phyloP scores from a whole-genome alignment of 1,140 invertebrate genomes.

The Tetramorium parvispinum region DNA sequence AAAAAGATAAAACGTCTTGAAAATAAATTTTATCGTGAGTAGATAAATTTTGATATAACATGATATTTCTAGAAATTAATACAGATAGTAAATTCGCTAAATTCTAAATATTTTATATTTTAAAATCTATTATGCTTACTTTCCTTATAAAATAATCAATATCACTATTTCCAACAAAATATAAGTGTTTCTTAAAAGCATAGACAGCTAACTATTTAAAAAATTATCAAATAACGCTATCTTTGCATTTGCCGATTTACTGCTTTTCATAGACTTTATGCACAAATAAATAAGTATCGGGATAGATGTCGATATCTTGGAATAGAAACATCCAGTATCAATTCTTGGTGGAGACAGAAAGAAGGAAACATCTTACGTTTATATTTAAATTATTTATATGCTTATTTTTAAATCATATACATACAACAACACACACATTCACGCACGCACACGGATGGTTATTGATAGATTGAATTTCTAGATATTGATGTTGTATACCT shows the following conservation, averaged over 20 bases:
- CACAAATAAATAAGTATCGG: neutral
- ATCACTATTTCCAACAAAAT: neutral
- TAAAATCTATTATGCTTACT: neutral
- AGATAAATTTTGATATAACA: neutral
- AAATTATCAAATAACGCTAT: neutral
- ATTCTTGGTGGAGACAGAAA: neutral
- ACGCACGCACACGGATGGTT: neutral
- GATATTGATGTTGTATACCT: neutral
- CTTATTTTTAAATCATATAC: constrained; percentile 8
- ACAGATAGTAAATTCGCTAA: neutral
- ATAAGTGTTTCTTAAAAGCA: neutral
- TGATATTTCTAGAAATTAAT: neutral
- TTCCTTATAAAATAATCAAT: neutral
- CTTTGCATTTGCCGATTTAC: neutral
- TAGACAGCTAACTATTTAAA: neutral
- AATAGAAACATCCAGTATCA: neutral
- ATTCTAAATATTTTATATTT: neutral
- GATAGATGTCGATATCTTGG: neutral
- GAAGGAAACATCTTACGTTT: neutral
- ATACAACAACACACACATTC: neutral
- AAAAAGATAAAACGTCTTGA: neutral
- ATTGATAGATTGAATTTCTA: constrained; percentile 14
- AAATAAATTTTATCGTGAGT: neutral
- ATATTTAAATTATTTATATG: constrained; percentile 1
- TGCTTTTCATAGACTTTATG: neutral